These are phyloP conservation scores for Crenichthys baileyi DNA, from an alignment of 2,797 vertebrate genomes.

Conservation along the genomic window DNA sequence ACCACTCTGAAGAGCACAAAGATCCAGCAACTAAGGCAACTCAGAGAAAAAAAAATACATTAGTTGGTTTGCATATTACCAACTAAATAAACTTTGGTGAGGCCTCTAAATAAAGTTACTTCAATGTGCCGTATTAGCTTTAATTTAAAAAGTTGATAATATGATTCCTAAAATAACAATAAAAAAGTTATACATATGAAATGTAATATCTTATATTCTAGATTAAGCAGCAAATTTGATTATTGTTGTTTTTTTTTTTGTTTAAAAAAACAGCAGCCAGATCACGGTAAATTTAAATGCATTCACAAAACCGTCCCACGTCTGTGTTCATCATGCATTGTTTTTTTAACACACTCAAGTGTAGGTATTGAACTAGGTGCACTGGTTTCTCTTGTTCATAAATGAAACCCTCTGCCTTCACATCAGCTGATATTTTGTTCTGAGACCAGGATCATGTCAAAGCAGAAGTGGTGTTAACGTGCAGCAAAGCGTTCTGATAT, in stretches of 20 bases:
- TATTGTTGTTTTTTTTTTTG: too few relatives aligned
- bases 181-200: background rate
- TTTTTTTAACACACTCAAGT: background rate
- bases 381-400: background rate
- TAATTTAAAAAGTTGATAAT: background rate
- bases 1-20: background rate
- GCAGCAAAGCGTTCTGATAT: background rate
- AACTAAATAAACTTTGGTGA: background rate
- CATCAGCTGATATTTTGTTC: background rate
- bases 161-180: background rate
- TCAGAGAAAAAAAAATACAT: background rate
- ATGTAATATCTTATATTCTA: background rate
- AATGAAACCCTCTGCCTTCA: background rate
- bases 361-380: background rate
- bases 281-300: background rate
- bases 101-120: background rate
- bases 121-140: background rate
- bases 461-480: background rate
- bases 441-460: background rate
- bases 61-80: background rate
- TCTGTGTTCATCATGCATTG: background rate
- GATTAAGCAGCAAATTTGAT: background rate
- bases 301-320: background rate
- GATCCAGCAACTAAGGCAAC: background rate
- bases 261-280: too few relatives aligned